phyloP scores from a whole-genome alignment of 2,797 vertebrate species.

The Limosa lapponica region DNA sequence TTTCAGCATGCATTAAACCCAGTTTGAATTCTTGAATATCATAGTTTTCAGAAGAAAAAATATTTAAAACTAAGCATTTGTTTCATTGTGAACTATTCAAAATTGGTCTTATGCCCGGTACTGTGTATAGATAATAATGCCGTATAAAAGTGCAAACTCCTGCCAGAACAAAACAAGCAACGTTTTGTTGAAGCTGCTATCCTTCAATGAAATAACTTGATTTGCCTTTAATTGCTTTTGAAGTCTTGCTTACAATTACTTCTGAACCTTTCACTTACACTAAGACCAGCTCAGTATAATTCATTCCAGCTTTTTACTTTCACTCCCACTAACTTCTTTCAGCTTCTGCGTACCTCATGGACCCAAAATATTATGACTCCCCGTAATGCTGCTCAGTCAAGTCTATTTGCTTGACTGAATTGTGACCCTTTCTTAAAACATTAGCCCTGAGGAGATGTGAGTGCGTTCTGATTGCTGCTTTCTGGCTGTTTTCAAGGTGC shows the following conservation, averaged over 20 bases:
- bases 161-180: not conserved
- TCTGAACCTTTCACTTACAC: not conserved
- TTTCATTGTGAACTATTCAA: not conserved
- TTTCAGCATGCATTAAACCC: not conserved
- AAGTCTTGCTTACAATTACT: not conserved
- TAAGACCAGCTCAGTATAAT: not conserved
- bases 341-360: not conserved
- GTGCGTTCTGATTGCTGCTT: not conserved
- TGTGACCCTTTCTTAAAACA: not conserved
- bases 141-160: not conserved
- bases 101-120: not conserved
- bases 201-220: not conserved
- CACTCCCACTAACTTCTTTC: not conserved
- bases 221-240: not conserved
- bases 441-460: not conserved
- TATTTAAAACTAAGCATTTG: not conserved
- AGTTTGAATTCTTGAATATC: not conserved
- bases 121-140: not conserved
- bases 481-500: constrained; percentile 15
- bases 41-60: not conserved
- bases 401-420: not conserved
- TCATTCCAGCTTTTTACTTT: not conserved
- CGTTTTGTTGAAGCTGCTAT: not conserved
- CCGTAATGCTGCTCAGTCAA: not conserved
- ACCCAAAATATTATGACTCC: not conserved